Evolutionary conservation across 2,113 vertebrate genomes (phyloP).

Genomic region (Eulemur macaco): DNA sequence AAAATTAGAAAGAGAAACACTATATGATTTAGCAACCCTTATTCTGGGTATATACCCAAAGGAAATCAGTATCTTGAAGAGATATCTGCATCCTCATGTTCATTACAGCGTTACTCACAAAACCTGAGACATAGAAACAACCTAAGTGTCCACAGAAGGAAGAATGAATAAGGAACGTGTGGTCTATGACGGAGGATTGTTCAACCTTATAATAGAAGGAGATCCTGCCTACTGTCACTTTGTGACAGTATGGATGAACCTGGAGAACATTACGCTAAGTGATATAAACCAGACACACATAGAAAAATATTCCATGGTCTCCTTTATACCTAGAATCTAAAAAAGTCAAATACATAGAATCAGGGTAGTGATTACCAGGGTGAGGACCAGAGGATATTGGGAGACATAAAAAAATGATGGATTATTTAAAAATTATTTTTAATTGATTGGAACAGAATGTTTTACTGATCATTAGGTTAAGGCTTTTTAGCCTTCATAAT

Average conservation of each 20-base stretch:
- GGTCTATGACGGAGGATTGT: not conserved
- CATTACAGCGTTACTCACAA: not conserved
- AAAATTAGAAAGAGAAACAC: not conserved
- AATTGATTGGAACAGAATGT: slow-evolving; percentile 46
- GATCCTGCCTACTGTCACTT: not conserved
- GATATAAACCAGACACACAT: not conserved
- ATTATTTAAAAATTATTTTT: slow-evolving; percentile 65
- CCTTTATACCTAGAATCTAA: not conserved
- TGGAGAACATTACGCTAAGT: not conserved
- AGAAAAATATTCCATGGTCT: not conserved
- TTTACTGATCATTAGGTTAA: not conserved
- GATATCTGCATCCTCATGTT: not conserved
- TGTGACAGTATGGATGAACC: not conserved
- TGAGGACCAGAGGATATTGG: too few species aligned
- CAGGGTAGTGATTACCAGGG: not conserved
- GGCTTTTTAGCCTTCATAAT: not conserved
- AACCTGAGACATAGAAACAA: not conserved
- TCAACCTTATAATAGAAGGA: not conserved
- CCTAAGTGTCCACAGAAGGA: not conserved
- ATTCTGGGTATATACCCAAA: not conserved
- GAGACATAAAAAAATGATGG: slow-evolving; percentile 41
- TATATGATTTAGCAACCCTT: not conserved
- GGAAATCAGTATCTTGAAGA: not conserved
- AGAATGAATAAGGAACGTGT: not conserved
- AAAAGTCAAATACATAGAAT: not conserved